A percentile compares a stretch with the other conserved stretches of the same genome.
Conservation (phyloP, 2,888 invertebrate genomes). For the Slavum lentiscoides region DNA sequence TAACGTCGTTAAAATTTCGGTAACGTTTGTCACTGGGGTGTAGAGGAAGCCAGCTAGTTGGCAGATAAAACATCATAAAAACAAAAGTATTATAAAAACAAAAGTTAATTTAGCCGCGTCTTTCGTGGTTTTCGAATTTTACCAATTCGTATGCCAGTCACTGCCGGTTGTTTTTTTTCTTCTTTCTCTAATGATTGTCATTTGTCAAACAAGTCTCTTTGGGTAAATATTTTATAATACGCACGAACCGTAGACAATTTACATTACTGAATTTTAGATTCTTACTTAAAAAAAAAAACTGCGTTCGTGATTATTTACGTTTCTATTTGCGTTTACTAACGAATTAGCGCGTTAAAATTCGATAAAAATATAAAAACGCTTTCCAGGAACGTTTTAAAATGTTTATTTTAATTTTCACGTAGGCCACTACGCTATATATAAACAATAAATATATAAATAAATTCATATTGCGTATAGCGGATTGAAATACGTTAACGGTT, state of each 20-base stretch:
- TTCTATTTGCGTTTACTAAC: not conserved
- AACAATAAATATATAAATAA: too few species aligned
- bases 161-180: not conserved
- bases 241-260: not conserved
- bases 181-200: constrained; percentile 1
- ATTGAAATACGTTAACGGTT: too few species aligned
- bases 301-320: not conserved
- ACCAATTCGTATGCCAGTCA: constrained; percentile 13
- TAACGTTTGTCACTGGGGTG: too few species aligned
- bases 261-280: not conserved
- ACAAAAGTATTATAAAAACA: constrained; percentile 7
- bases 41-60: too few species aligned
- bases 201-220: constrained; percentile 8
- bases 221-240: not conserved
- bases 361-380: too few species aligned
- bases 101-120: not conserved
- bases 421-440: too few species aligned
- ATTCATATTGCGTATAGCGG: too few species aligned
- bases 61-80: not conserved
- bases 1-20: too few species aligned
- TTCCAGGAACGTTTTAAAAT: too few species aligned
- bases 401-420: too few species aligned
- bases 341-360: not conserved
- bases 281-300: not conserved
- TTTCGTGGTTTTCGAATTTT: not conserved